Conservation (phyloP, 2,113 vertebrate genomes). For the Hemibagrus wyckioides region DNA sequence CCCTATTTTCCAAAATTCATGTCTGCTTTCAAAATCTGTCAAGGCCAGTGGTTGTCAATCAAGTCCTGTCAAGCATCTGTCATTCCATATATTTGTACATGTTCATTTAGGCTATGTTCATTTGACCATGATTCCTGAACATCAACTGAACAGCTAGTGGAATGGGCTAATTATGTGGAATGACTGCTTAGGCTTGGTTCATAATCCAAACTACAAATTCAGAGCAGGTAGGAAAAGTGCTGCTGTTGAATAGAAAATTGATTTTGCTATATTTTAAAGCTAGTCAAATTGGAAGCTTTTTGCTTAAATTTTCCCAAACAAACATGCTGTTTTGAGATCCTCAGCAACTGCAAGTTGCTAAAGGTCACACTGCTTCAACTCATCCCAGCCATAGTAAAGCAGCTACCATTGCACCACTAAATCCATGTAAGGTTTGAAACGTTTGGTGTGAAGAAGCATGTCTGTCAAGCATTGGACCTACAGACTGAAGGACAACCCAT, state of each 20-base stretch:
- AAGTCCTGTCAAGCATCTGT: conserved; percentile 6
- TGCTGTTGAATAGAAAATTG: conserved; percentile 19
- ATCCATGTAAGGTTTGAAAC: conserved; percentile 79
- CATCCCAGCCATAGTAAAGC: conserved; percentile 57
- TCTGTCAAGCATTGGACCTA: conserved; percentile 63
- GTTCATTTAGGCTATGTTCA: conserved; percentile 1
- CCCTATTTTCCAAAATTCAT: conserved; percentile 22
- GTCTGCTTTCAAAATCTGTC: conserved; percentile 18
- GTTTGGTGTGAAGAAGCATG: conserved; percentile 68
- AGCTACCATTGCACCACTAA: conserved; percentile 87
- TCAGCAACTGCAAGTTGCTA: background rate
- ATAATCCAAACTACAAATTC: conserved; percentile 15
- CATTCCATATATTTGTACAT: conserved; percentile 23
- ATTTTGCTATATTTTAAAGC: background rate
- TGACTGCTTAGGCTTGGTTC: conserved; percentile 6
- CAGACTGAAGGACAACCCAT: conserved; percentile 72
- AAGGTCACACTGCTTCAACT: conserved; percentile 25
- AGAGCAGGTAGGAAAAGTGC: background rate
- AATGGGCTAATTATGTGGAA: conserved; percentile 23
- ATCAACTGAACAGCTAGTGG: background rate
- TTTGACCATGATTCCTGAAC: conserved; percentile 6
- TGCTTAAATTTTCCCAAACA: background rate
- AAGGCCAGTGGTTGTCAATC: conserved; percentile 1
- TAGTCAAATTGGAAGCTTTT: conserved; percentile 11
- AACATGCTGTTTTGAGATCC: background rate